Evolutionary conservation across 2,888 invertebrate species (phyloP), one percentile per base, ranked within the genome.

Genomic region (Spodoptera littoralis): DNA sequence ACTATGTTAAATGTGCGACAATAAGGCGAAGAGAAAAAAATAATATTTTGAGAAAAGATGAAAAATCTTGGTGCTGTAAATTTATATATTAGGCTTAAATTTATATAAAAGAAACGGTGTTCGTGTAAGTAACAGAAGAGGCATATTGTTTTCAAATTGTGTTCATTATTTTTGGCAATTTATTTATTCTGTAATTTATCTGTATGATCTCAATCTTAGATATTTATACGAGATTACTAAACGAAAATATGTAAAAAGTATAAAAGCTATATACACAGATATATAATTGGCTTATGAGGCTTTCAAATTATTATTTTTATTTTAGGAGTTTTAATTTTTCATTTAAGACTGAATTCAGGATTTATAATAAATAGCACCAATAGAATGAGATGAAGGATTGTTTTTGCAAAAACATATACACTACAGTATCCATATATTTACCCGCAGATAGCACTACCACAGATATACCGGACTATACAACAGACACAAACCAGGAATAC

Each of bases 31-130:
- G 90, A 93, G 90, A 93, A 90, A 92, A 88, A 88, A 81, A 81
- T 84, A 89, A 89, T 92, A 93, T 93, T 93, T 94, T 93, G 92
- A 92, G 91, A 92, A 93, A 93, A 91, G 92, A 92, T 90, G 88
- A 91, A 92, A 94, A 93, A 93, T 92, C 93, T 94, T 94, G 94
- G 94, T 94, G 94, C 94, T 94, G 94, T 93, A 93, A 94, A 94
- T 92, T 94, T 90, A 94, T 94, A 94, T 94, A 94, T 94, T 94
- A 94, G 94, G 94, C 93, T 94, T 94, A 94, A 94, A 93, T 92
- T 90, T 89, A 92, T 91, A 86, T 90, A 86, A 90, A 90, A 86
- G 80, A 88, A 92, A 91, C 87, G 84, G 89, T 93, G 93, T 94
- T 94, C 92, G 92, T 90, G 85, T 93, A 92, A 90, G 93, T 90